phyloP scores from a whole-genome alignment of 2,113 vertebrate genomes.

The Genyomyrus donnyi region DNA sequence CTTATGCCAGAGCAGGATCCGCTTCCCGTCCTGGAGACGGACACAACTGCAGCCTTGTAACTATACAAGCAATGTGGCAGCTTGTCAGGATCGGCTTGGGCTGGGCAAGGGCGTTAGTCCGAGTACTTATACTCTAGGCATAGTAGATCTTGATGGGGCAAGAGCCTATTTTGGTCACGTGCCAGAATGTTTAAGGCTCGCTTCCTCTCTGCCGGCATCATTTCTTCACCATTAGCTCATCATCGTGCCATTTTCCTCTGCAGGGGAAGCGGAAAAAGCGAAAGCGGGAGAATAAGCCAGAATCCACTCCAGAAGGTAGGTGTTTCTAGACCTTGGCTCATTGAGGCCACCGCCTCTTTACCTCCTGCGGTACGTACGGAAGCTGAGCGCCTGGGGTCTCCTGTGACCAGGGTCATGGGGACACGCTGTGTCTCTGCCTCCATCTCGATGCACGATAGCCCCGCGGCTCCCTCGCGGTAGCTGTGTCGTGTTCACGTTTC shows the following conservation, averaged over 20 bases:
- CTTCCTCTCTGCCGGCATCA: neutral
- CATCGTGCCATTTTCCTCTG: conserved; percentile 23
- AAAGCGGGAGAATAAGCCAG: conserved; percentile 63
- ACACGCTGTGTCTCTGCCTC: neutral
- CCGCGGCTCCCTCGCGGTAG: neutral
- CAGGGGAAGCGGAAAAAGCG: conserved; percentile 93
- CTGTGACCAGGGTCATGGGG: neutral
- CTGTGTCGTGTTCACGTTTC: neutral
- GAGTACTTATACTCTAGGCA: neutral
- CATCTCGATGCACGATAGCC: neutral
- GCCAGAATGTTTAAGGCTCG: neutral
- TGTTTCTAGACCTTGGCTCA: neutral
- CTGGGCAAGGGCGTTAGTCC: neutral
- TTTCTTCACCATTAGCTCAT: neutral
- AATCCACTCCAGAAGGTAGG: conserved; percentile 54
- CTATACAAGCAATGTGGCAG: neutral
- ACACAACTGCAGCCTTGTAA: neutral
- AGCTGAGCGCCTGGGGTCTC: neutral
- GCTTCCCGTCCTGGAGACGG: neutral
- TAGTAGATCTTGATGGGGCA: neutral
- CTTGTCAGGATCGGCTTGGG: neutral
- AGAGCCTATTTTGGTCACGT: neutral
- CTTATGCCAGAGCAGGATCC: neutral
- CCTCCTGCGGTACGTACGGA: neutral
- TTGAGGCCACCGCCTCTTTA: neutral